Base-by-base conservation (phyloP, 2,888 invertebrate species). In the Operophtera brumata region DNA sequence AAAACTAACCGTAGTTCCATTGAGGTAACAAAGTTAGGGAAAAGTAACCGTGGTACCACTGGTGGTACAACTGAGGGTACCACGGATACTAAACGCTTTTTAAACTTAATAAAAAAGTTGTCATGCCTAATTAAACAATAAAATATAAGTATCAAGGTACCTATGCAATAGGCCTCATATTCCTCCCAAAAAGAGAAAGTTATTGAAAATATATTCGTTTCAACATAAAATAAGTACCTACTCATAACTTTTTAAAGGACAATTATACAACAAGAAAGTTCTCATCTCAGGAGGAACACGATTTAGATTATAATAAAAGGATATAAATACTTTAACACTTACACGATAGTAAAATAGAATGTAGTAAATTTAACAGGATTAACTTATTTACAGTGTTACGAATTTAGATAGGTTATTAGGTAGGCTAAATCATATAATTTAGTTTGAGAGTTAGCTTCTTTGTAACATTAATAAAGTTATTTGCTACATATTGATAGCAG, bases 321-420 rank as follows among this genome's bases (percentile, higher is more conserved):
- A 82, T 87, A 86, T 86, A 77, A 84, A 84, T 80, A 84, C 76
- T 78, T 81, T 85, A 89, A 89, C 88, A 89, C 88, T 89, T 89
- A 87, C 70, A 77, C 67, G 73, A 80, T 87, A 88, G 76, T 88
- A 87, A 88, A 88, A 89, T 89, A 89, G 89, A 89, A 88, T 89
- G 89, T 88, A 82, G 84, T 85, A 87, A 84, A 78, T 87, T 87
- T 88, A 88, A 89, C 88, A 88, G 86, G 86, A 81, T 85, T 77
- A 88, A 87, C 86, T 87, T 88, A 88, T 89, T 84, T 89, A 88
- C 86, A 89, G 62, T 52, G 41, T 54, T 39, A 34, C 40, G 54
- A 54, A 51, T 52, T 55, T 48, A 32, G 53, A 43, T 59, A 53
- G 39, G 46, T 54, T 44, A 45, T 52, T 35, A 44, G 44, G 45